These are phyloP conservation scores for Minunthozetes semirufus DNA, from an alignment of 2,888 invertebrate genomes.

Conservation along the genomic window DNA sequence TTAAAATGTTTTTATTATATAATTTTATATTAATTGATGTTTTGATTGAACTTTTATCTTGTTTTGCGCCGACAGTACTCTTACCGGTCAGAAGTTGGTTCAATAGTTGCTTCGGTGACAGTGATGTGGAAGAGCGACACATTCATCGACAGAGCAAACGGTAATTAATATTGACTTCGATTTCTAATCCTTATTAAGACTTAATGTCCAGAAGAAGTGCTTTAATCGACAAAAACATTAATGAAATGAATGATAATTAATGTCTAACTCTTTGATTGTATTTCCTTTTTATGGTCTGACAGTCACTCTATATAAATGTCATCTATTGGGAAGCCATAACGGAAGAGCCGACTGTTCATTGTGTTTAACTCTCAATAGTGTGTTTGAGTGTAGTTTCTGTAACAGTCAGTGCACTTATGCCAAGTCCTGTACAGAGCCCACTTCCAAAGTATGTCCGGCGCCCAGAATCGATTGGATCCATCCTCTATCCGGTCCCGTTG, in stretches of 20 bases:
- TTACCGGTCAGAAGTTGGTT: conserved; percentile 58
- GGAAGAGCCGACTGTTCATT: conserved; percentile 50
- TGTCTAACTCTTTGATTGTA: conserved; percentile 26
- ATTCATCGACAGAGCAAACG: conserved; percentile 75
- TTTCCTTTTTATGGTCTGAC: conserved; percentile 22
- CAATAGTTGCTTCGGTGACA: conserved; percentile 67
- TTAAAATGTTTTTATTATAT: no score
- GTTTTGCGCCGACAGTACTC: conserved; percentile 64
- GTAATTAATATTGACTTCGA: conserved; percentile 36
- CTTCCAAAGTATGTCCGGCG: conserved; percentile 44
- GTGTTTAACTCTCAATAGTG: conserved; percentile 49
- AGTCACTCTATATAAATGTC: conserved; percentile 52
- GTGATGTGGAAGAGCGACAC: conserved; percentile 91
- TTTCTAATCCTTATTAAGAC: not conserved
- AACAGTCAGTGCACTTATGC: conserved; percentile 43
- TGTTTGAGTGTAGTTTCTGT: conserved; percentile 51
- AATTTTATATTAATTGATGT: not conserved
- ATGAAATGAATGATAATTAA: not conserved
- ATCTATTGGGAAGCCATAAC: conserved; percentile 46
- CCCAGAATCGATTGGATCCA: conserved; percentile 45
- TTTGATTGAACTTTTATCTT: not conserved
- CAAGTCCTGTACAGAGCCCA: conserved; percentile 29
- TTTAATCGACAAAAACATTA: not conserved
- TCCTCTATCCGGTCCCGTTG: conserved; percentile 50
- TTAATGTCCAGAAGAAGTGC: not conserved